Percentiles rank a stretch among this genome's conserved stretches.
Conservation (phyloP, 2,888 invertebrate genomes). For the Dione juno region DNA sequence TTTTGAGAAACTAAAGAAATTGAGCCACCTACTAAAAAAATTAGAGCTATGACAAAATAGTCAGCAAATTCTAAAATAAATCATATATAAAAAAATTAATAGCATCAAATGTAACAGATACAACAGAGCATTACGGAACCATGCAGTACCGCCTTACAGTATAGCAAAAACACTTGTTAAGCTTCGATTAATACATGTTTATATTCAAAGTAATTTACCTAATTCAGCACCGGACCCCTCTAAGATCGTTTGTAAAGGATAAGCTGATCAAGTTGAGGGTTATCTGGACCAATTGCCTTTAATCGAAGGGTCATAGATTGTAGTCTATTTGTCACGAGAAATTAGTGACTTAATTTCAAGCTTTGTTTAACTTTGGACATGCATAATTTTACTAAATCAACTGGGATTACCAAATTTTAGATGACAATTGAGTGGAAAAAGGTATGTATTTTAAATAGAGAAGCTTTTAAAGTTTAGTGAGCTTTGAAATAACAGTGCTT, state of each 20-base stretch:
- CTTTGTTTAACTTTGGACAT: constrained; percentile 52
- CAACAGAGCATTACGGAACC: background rate
- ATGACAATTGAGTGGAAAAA: constrained; percentile 34
- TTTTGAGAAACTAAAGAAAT: too few relatives aligned
- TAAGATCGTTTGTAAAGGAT: constrained; percentile 51
- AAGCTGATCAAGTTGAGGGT: constrained; percentile 46
- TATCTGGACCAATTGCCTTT: constrained; percentile 54
- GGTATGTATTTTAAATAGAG: too few relatives aligned
- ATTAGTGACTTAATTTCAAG: constrained; percentile 55
- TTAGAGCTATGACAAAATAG: too few relatives aligned
- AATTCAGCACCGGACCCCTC: constrained; percentile 50
- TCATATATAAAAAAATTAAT: too few relatives aligned
- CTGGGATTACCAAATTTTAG: constrained; percentile 21
- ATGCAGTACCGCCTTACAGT: background rate
- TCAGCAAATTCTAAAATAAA: too few relatives aligned
- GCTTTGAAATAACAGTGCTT: background rate
- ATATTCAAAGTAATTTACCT: constrained; percentile 17
- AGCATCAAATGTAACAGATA: background rate
- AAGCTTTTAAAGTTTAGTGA: too few relatives aligned
- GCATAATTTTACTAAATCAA: constrained; percentile 39
- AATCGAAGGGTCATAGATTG: constrained; percentile 51
- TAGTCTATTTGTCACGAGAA: constrained; percentile 54
- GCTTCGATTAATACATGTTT: constrained; percentile 9
- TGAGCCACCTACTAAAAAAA: too few relatives aligned
- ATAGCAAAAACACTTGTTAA: constrained; percentile 10